Evolutionary conservation across 1,140 invertebrate genomes (phyloP), one percentile per base, ranked within the genome.

Genomic region (Atopsyche davidsoni): DNA sequence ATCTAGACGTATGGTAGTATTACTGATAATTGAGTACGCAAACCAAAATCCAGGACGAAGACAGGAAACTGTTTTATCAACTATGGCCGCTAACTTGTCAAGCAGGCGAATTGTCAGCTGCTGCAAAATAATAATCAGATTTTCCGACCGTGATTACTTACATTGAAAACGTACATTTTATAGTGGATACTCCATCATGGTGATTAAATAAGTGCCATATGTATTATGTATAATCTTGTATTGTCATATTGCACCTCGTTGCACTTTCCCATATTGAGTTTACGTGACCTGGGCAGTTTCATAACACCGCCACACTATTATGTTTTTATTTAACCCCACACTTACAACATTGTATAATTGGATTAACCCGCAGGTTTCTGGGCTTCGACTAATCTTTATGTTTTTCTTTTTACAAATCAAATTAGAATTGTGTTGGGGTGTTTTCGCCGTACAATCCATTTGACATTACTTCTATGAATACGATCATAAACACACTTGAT

Each of bases 111-210:
- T 35, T 13, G 40, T 50, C 40, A 43, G 13, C 32, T 50, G 48
- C 19, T 39, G 25, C 16, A 34, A 50, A 50, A 50, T 50, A 39
- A 39, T 39, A 43, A 43, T 50, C 16, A 25, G 48, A 23, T 43
- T 17, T 24, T 50, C 48, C 22, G 48, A 50, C 32, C 48, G 48
- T 50, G 48, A 50, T 50, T 50, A 50, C 36, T 44, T 50, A 24
- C 31, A 32, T 13, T 50, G 35, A 50, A 17, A 35, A 24, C 13
- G 2, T 17, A 16, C 17, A 13, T 6, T 10, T 16, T 7, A 42
- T 19, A 23, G 4, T 24, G 2, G 7, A 17, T 14, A 9, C 3
- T 21, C 3, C 4, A 36, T 32, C 34, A 50, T 50, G 48, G 48
- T 43, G 14, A 44, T 19, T 43, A 16, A 35, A 23, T 35, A 35